Percentiles rank a stretch among this genome's conserved stretches.
Evolutionary conservation across 1,140 invertebrate species (phyloP).

Genomic region (Drusus annulatus): DNA sequence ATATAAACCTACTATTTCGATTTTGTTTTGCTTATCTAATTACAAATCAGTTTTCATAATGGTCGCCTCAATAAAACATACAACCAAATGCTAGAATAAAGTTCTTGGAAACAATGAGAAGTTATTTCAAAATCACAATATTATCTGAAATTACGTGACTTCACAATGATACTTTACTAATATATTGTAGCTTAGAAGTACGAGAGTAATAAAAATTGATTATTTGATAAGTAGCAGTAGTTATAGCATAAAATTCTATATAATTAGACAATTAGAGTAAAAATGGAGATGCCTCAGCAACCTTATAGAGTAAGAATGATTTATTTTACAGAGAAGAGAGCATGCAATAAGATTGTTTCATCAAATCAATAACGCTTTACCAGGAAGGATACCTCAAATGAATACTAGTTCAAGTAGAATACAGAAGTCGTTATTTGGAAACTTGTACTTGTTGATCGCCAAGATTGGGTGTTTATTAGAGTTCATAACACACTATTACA

Average conservation of each 20-base stretch:
- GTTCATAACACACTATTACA: too few species aligned
- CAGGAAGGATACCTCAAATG: too few species aligned
- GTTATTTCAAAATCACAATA: constrained; percentile 17
- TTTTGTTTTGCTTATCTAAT: background rate
- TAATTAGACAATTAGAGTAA: constrained; percentile 57
- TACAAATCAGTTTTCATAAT: constrained; percentile 7
- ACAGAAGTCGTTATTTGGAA: too few species aligned
- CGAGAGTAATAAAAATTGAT: constrained; percentile 58
- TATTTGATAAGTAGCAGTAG: constrained; percentile 54
- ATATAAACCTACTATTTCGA: constrained; percentile 30
- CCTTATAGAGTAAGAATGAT: constrained; percentile 53
- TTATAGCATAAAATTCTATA: constrained; percentile 51
- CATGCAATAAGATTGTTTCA: constrained; percentile 16
- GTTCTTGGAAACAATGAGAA: background rate
- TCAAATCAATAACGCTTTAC: too few species aligned
- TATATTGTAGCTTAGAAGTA: constrained; percentile 56
- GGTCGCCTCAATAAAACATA: background rate
- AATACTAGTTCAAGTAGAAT: too few species aligned
- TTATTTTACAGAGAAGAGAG: constrained; percentile 23
- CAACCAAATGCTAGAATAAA: background rate
- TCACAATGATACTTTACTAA: constrained; percentile 9
- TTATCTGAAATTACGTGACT: constrained; percentile 5
- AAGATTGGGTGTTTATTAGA: too few species aligned
- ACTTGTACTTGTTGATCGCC: too few species aligned
- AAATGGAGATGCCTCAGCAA: constrained; percentile 47